Evolutionary conservation across 2,113 vertebrate genomes (phyloP).

Genomic region (Alethe castanea): DNA sequence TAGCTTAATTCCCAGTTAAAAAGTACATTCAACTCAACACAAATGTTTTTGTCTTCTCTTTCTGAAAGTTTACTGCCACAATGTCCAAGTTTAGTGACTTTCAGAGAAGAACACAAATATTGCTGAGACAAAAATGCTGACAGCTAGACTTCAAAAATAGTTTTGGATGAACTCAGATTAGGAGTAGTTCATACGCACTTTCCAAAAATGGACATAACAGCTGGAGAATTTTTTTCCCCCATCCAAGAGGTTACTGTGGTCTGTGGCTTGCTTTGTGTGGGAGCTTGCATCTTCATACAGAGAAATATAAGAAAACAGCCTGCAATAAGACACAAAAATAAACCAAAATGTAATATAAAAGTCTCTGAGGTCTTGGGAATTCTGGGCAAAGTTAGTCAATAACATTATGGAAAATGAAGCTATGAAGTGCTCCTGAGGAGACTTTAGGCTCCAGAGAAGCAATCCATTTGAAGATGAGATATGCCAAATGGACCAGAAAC

Average conservation of each 20-base stretch:
- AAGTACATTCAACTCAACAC: neutral
- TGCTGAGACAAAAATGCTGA: neutral
- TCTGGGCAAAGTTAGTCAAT: neutral
- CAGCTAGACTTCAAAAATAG: constrained; percentile 28
- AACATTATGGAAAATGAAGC: neutral
- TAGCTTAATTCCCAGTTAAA: neutral
- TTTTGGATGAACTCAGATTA: constrained; percentile 43
- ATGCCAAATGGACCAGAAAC: neutral
- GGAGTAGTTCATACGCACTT: neutral
- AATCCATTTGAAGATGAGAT: neutral
- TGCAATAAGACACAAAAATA: constrained; percentile 51
- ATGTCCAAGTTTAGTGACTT: constrained; percentile 3
- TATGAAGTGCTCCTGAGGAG: neutral
- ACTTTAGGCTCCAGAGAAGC: neutral
- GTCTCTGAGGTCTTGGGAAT: constrained; percentile 9
- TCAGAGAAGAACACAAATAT: constrained; percentile 1
- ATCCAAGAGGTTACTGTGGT: constrained; percentile 60
- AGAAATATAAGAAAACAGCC: constrained; percentile 52
- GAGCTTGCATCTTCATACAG: constrained; percentile 26
- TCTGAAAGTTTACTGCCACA: neutral
- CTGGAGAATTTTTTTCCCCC: neutral
- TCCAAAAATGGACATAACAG: constrained; percentile 42
- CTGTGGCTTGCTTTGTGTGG: constrained; percentile 68
- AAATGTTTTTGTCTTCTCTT: neutral
- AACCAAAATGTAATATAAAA: neutral